Conservation (phyloP, 2,888 invertebrate genomes). For the Muscina levida region DNA sequence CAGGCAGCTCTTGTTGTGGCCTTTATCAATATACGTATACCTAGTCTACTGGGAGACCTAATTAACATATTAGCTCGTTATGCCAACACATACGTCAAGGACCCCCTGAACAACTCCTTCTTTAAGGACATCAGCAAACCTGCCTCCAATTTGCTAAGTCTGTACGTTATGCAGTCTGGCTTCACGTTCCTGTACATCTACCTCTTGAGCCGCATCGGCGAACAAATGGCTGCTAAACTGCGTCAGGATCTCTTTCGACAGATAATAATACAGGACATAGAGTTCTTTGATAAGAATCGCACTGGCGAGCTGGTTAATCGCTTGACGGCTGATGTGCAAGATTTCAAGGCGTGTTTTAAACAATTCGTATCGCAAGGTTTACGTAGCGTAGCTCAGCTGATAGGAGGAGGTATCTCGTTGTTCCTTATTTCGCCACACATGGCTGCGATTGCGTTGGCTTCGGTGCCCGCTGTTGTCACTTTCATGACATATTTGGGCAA, state of each 20-base stretch:
- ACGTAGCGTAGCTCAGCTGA: slow-evolving; percentile 91
- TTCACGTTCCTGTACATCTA: slow-evolving; percentile 95
- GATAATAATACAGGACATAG: slow-evolving; percentile 90
- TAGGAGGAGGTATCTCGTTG: slow-evolving; percentile 81
- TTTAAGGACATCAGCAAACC: slow-evolving; percentile 77
- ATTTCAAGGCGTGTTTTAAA: slow-evolving; percentile 98
- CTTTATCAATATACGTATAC: slow-evolving; percentile 93
- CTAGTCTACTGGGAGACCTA: slow-evolving; percentile 89
- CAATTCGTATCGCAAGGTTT: slow-evolving; percentile 95
- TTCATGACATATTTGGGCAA: slow-evolving; percentile 92
- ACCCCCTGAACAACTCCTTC: slow-evolving; percentile 76
- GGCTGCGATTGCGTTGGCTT: slow-evolving; percentile 90
- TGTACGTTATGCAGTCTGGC: slow-evolving; percentile 82
- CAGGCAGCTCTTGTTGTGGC: slow-evolving; percentile 94
- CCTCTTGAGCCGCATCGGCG: slow-evolving; percentile 92
- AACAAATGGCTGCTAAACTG: slow-evolving; percentile 90
- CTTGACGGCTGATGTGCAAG: slow-evolving; percentile 95
- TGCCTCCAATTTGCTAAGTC: slow-evolving; percentile 76
- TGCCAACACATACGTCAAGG: slow-evolving; percentile 80
- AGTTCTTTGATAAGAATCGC: slow-evolving; percentile 93
- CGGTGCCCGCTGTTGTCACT: slow-evolving; percentile 91
- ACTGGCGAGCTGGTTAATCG: slow-evolving; percentile 96
- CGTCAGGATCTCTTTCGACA: slow-evolving; percentile 90
- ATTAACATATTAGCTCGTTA: slow-evolving; percentile 88
- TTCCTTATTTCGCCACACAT: slow-evolving; percentile 94